A percentile compares a stretch with the other conserved stretches of the same genome.
phyloP scores from a whole-genome alignment of 2,113 vertebrate species.

The Paramormyrops kingsleyae region DNA sequence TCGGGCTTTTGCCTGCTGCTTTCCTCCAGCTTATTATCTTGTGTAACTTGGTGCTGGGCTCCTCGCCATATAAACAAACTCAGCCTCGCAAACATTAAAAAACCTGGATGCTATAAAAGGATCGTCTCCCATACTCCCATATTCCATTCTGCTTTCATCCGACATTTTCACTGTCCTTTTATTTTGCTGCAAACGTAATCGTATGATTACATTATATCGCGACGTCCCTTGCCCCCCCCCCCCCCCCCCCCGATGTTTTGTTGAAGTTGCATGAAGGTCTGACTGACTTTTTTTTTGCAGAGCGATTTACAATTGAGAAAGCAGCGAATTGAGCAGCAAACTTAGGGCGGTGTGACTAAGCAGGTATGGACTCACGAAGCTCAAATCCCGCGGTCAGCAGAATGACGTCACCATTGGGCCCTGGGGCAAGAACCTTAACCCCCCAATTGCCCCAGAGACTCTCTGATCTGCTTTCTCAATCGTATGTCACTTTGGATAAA shows the following conservation, averaged over 20 bases:
- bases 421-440: too few species aligned
- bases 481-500: too few species aligned
- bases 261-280: neutral
- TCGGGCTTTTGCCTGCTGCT: neutral
- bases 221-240: neutral
- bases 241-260: neutral
- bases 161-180: neutral
- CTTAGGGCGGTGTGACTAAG: too few species aligned
- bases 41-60: too few species aligned
- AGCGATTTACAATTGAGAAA: too few species aligned
- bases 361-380: too few species aligned
- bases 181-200: neutral
- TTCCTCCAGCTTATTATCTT: neutral
- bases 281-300: too few species aligned
- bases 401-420: too few species aligned
- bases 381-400: too few species aligned
- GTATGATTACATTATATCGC: neutral
- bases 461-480: too few species aligned
- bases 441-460: too few species aligned
- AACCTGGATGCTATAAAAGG: constrained; percentile 2
- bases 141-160: neutral
- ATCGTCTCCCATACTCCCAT: neutral
- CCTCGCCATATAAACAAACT: constrained; percentile 2
- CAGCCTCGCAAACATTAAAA: neutral
- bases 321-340: too few species aligned